Base-by-base conservation (phyloP, 2,797 vertebrate species). In the Poecilia wingei region DNA sequence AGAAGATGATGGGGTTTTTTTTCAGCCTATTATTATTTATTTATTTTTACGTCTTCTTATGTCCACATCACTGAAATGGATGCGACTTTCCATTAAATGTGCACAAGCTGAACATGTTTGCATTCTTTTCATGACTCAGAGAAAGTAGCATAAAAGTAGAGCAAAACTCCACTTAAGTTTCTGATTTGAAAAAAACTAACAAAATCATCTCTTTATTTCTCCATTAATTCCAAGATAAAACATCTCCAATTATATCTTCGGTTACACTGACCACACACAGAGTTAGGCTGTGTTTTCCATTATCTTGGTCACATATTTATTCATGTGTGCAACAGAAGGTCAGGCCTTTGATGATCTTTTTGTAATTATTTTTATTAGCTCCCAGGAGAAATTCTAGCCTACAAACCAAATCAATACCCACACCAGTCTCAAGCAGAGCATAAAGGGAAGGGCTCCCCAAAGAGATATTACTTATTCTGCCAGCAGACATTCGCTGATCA, bases 341-440 rank as follows among this genome's bases (percentile, higher is more conserved):
- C 90, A 90, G 82, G 83, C 88, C 93, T 96, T 95, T 96, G 94
- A 95, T 95, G 93, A 95, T 96, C 91, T 94, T 95, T 95, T 93
- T 90, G 90, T 95, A 96, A 96, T 96, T 95, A 96, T 95, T 96
- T 96, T 95, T 94, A 95, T 96, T 93, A 87, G 92, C 87, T 95
- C 96, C 94, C 95, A 20, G 41, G 94, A 95, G 96, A 94, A 93
- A 95, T 95, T 84, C 91, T 79, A 82, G 85, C 90, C 95, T 90
- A 94, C 94, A 92, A 82, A 89, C 92, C 94, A 84, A 96, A 96
- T 96, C 95, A 95, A 96, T 96, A 94, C 72, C 82, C 84, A 83
- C 90, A 92, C 88, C 84, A 85, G 89, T 90, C 87, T 87, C 90
- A 87, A 88, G 86, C 91, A 76, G 89, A 89, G 84, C 92, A 94